Evolutionary conservation across 2,113 vertebrate species (phyloP).

Genomic region (Gracilinanus agilis): DNA sequence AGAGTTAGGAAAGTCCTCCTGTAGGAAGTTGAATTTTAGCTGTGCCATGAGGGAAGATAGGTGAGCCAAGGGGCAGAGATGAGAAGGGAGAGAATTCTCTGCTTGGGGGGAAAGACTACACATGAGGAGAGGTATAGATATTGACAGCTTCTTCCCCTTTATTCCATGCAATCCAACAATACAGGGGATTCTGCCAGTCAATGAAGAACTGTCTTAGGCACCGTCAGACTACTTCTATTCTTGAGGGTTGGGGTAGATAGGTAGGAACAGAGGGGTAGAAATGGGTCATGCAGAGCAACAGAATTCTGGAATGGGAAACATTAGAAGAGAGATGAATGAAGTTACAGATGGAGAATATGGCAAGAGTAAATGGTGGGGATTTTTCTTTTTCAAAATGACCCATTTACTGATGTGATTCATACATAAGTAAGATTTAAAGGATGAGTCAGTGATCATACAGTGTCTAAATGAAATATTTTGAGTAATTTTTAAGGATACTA

Average conservation of each 20-base stretch:
- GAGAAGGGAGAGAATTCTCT: neutral
- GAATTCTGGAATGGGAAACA: neutral
- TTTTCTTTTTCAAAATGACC: constrained; percentile 48
- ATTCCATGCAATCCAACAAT: neutral
- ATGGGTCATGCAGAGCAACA: neutral
- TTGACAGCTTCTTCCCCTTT: neutral
- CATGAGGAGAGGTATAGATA: neutral
- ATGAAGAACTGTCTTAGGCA: neutral
- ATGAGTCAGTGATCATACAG: constrained; percentile 1
- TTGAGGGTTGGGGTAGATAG: neutral
- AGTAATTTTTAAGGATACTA: constrained; percentile 61
- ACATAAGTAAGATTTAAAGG: constrained; percentile 25
- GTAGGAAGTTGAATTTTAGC: neutral
- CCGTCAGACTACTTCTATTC: neutral
- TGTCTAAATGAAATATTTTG: constrained; percentile 50
- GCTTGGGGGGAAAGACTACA: neutral
- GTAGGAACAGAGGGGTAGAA: neutral
- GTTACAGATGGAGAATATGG: neutral
- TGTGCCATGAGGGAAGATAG: neutral
- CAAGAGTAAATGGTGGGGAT: neutral
- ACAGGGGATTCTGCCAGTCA: neutral
- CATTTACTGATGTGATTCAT: constrained; percentile 47
- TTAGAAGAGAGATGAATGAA: neutral
- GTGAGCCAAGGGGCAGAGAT: neutral
- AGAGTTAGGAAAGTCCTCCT: neutral